Conservation (phyloP, 2,113 vertebrate species). For the Rallus limicola region DNA sequence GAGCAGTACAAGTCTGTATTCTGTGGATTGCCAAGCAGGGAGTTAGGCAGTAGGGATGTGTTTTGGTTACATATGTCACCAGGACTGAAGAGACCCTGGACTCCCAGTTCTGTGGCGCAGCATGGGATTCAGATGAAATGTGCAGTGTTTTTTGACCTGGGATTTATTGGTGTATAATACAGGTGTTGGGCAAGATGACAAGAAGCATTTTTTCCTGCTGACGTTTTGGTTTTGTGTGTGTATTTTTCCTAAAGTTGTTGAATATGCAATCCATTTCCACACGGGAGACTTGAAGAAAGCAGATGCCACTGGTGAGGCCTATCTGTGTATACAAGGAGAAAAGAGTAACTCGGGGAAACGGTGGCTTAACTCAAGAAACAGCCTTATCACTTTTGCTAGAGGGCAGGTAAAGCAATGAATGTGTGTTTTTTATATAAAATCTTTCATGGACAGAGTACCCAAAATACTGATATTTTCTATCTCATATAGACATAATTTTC, state of each 20-base stretch:
- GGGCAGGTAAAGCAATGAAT: slow-evolving; percentile 62
- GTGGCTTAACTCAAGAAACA: slow-evolving; percentile 39
- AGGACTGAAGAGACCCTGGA: not conserved
- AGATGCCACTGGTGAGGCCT: slow-evolving; percentile 42
- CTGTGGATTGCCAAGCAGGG: not conserved
- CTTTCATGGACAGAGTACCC: not conserved
- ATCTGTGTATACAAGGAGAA: slow-evolving; percentile 60
- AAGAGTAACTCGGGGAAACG: slow-evolving; percentile 45
- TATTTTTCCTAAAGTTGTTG: slow-evolving; percentile 52
- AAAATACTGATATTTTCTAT: not conserved
- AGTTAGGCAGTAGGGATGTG: not conserved
- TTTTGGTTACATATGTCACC: not conserved
- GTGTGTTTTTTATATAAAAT: not conserved
- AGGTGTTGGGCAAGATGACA: not conserved
- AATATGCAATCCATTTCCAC: slow-evolving; percentile 64
- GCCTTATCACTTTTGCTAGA: slow-evolving; percentile 45
- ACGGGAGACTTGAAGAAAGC: slow-evolving; percentile 63
- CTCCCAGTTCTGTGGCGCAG: not conserved
- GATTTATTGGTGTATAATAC: not conserved
- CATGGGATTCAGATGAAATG: not conserved
- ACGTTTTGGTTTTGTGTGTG: not conserved
- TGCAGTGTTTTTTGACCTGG: not conserved
- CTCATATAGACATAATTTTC: not conserved
- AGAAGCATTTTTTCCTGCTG: not conserved
- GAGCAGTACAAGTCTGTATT: not conserved